Conservation (phyloP, 2,113 vertebrate genomes). For the Chloebia gouldiae region DNA sequence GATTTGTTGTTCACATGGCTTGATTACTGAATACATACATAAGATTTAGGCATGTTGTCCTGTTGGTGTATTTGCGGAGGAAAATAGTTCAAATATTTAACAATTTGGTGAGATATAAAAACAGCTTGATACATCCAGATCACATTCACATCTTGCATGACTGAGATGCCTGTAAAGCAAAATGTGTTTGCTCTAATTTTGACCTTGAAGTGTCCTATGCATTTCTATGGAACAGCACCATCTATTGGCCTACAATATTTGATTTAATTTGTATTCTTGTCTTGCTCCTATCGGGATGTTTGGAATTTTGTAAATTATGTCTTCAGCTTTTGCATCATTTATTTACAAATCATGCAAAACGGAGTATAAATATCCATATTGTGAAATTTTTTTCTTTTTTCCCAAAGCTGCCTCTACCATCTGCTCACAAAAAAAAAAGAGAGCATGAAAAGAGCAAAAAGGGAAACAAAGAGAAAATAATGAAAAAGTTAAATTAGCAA, state of each 20-base stretch:
- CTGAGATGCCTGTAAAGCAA: background rate
- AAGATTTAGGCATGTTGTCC: background rate
- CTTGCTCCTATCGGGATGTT: background rate
- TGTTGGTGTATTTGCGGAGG: background rate
- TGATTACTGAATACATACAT: background rate
- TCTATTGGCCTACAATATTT: background rate
- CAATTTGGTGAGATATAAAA: background rate
- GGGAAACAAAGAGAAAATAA: background rate
- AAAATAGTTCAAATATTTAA: background rate
- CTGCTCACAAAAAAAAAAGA: background rate
- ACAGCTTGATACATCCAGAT: background rate
- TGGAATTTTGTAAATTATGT: background rate
- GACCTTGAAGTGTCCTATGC: background rate
- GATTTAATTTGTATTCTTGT: background rate
- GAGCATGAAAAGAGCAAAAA: background rate
- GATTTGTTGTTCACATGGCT: background rate
- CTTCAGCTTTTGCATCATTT: background rate
- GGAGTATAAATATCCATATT: background rate
- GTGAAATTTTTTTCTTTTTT: background rate
- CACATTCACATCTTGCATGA: background rate
- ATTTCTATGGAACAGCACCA: slow-evolving; percentile 27
- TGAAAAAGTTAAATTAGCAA: background rate
- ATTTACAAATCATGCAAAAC: background rate
- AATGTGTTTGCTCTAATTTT: background rate
- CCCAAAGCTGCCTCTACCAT: background rate